A percentile compares a stretch with the other conserved stretches of the same genome.
Evolutionary conservation across 1,140 invertebrate genomes (phyloP).

Genomic region (Tigriopus japonicus): DNA sequence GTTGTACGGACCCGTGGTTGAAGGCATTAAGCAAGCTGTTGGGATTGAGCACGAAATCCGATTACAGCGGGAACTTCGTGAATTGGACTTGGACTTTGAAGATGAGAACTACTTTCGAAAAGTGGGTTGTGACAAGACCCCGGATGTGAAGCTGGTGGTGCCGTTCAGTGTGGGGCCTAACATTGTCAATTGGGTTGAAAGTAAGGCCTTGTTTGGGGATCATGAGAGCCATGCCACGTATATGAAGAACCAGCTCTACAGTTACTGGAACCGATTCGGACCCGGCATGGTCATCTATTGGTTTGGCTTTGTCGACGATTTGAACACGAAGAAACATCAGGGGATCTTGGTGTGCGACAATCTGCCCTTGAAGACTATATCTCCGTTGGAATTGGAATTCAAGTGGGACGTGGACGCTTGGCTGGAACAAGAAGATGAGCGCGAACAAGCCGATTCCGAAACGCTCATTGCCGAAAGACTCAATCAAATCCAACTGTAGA

Average conservation of each 20-base stretch:
- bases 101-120: constrained; percentile 59
- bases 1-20: constrained; percentile 50
- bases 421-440: too few species aligned
- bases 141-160: constrained; percentile 73
- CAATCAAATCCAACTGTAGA: too few species aligned
- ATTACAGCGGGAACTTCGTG: constrained; percentile 36
- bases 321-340: constrained; percentile 37
- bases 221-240: constrained; percentile 58
- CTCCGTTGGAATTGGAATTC: too few species aligned
- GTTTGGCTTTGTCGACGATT: constrained; percentile 69
- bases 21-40: constrained; percentile 47
- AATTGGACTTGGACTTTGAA: constrained; percentile 43
- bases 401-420: too few species aligned
- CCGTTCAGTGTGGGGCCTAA: constrained; percentile 36
- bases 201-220: constrained; percentile 63
- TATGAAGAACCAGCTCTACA: constrained; percentile 61
- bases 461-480: too few species aligned
- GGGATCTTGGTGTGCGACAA: constrained; percentile 38
- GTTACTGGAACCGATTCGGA: constrained; percentile 87
- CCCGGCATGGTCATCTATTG: constrained; percentile 86
- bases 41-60: constrained; percentile 48
- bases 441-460: too few species aligned
- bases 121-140: constrained; percentile 82
- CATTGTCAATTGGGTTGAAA: constrained; percentile 13
- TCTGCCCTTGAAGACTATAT: constrained; percentile 17